Conservation (phyloP, 2,113 vertebrate genomes). For the Oreotrochilus melanogaster region DNA sequence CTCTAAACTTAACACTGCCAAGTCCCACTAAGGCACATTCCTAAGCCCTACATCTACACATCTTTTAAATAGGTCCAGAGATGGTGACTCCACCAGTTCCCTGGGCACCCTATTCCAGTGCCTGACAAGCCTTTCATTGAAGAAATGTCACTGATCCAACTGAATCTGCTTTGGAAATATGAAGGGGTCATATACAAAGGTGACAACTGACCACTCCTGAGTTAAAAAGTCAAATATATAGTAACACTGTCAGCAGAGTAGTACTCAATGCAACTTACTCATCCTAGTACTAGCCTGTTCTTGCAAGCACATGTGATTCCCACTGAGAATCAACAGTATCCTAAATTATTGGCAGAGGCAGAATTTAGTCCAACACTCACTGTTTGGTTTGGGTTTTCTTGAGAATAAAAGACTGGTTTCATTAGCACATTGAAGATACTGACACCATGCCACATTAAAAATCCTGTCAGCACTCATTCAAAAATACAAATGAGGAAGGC, state of each 20-base stretch:
- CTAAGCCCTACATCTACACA: background rate
- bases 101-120: background rate
- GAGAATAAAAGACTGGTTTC: background rate
- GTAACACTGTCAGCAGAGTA: background rate
- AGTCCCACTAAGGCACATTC: no score
- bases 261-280: background rate
- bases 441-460: background rate
- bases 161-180: background rate
- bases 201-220: background rate
- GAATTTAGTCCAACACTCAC: background rate
- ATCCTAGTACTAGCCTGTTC: background rate
- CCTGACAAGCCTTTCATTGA: background rate
- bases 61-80: background rate
- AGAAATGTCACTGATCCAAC: background rate
- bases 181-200: background rate
- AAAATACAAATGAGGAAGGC: background rate
- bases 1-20: background rate
- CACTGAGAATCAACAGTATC: background rate
- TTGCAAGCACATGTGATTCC: accelerated
- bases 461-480: background rate
- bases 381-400: background rate
- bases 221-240: background rate
- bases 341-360: background rate
- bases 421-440: background rate
- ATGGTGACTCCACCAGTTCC: background rate